Evolutionary conservation across 1,140 invertebrate species (phyloP).

Genomic region (Marisa cornuarietis): DNA sequence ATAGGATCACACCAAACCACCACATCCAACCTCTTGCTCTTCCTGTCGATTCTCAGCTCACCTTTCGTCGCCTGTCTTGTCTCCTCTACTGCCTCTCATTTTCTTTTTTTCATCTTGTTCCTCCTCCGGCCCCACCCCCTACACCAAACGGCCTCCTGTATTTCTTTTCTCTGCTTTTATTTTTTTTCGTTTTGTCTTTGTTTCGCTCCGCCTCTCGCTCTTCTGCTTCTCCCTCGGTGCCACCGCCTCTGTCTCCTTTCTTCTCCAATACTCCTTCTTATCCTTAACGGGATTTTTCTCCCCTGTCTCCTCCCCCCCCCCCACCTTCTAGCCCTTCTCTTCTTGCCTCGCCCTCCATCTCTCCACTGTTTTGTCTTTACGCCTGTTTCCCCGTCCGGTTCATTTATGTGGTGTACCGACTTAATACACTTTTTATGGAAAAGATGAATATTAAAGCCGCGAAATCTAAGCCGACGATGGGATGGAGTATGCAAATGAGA

Average conservation of each 20-base stretch:
- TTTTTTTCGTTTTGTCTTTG: not conserved
- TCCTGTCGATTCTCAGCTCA: not conserved
- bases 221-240: not conserved
- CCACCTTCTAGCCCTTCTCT: not conserved
- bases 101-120: not conserved
- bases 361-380: not conserved
- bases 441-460: not conserved
- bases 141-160: not conserved
- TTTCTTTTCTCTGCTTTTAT: not conserved
- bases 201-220: not conserved
- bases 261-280: not conserved
- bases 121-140: not conserved
- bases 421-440: not conserved
- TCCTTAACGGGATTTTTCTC: not conserved
- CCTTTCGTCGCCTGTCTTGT: not conserved
- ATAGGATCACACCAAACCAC: no score
- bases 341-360: not conserved
- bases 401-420: not conserved
- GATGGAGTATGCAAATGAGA: not conserved
- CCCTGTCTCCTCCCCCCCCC: not conserved
- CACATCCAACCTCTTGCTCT: not conserved
- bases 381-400: not conserved
- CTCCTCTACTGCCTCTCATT: not conserved
- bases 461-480: conserved; percentile 4
- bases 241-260: not conserved